Percentiles rank a stretch among this genome's conserved stretches.
Evolutionary conservation across 2,888 invertebrate species (phyloP).

Genomic region (Epirrhoe alternata): DNA sequence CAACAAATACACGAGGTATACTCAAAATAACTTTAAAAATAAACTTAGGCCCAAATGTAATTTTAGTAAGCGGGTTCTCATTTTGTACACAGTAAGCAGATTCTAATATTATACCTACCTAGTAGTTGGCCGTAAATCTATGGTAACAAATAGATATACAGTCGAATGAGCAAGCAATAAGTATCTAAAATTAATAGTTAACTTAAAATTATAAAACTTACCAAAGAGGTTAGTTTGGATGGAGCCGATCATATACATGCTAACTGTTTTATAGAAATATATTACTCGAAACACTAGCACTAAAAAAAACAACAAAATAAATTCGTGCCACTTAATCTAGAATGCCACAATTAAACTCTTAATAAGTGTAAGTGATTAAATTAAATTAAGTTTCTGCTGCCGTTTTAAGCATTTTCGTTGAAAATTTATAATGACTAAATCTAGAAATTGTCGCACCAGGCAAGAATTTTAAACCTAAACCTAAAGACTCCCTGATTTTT

Average conservation of each 20-base stretch:
- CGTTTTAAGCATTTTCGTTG: constrained; percentile 53
- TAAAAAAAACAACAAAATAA: constrained; percentile 80
- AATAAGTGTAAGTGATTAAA: constrained; percentile 40
- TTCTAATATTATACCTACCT: constrained; percentile 71
- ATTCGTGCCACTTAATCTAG: constrained; percentile 82
- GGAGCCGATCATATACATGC: constrained; percentile 65
- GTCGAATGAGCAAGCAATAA: constrained; percentile 71
- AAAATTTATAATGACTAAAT: constrained; percentile 55
- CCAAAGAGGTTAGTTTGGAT: constrained; percentile 62
- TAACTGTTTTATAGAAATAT: constrained; percentile 70
- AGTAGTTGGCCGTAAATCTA: constrained; percentile 82
- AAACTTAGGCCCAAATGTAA: constrained; percentile 65
- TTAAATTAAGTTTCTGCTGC: constrained; percentile 46
- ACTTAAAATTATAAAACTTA: constrained; percentile 47
- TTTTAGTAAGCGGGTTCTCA: constrained; percentile 62
- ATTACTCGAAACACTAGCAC: constrained; percentile 73
- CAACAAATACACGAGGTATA: constrained; percentile 58
- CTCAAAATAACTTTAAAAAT: constrained; percentile 52
- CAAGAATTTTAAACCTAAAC: constrained; percentile 77
- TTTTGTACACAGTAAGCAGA: constrained; percentile 74
- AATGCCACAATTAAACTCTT: constrained; percentile 64
- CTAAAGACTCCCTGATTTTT: constrained; percentile 84
- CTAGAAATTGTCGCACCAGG: constrained; percentile 73
- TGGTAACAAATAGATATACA: constrained; percentile 80
- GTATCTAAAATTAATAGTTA: constrained; percentile 47